These are phyloP conservation scores for Zootoca vivipara DNA, from an alignment of 2,113 vertebrate species.

Conservation along the genomic window DNA sequence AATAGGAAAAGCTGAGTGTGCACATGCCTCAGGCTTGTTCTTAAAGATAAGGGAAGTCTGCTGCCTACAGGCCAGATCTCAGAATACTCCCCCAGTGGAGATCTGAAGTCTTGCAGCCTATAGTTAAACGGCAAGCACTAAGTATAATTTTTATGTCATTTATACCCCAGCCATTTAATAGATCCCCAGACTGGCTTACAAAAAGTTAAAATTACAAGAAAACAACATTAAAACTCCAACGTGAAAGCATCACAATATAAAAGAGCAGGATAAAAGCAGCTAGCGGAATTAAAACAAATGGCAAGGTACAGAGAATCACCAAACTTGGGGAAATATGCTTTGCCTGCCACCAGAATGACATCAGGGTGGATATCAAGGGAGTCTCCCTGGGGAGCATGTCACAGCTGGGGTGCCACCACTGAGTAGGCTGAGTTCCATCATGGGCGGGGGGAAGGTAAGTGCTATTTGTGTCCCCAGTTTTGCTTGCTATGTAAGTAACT, in stretches of 20 bases:
- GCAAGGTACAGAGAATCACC: neutral
- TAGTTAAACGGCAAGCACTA: neutral
- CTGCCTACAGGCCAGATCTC: neutral
- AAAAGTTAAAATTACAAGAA: neutral
- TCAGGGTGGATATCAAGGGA: neutral
- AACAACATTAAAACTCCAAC: neutral
- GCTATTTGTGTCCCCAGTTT: neutral
- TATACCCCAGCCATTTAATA: neutral
- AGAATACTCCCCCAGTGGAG: neutral
- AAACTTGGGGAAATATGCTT: neutral
- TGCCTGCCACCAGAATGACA: neutral
- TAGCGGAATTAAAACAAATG: neutral
- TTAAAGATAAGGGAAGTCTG: neutral
- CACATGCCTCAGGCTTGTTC: neutral
- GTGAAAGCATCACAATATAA: neutral
- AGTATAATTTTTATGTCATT: neutral
- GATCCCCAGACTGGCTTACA: neutral
- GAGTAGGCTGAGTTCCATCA: neutral
- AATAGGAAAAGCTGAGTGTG: neutral
- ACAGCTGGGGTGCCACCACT: neutral
- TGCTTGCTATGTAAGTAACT: no score
- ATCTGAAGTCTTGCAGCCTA: neutral
- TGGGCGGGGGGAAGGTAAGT: neutral
- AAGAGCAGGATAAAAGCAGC: neutral
- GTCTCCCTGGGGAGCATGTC: neutral